Conservation (phyloP, 2,113 vertebrate species). For the Macquaria ambigua region DNA sequence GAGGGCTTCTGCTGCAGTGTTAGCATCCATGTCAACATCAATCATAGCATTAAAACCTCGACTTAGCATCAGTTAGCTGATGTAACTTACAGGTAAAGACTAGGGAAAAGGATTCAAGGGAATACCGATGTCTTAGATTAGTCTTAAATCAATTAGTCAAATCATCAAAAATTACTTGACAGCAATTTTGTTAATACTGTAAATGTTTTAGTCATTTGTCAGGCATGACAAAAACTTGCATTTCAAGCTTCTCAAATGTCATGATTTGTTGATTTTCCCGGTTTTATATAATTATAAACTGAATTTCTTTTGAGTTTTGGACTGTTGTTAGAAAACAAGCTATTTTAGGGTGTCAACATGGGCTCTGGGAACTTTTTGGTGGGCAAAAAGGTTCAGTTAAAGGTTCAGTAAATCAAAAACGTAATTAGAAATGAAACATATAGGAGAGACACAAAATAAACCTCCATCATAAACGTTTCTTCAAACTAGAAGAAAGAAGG, state of each 20-base stretch:
- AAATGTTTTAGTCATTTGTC: no score
- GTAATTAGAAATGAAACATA: no score
- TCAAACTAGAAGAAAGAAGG: neutral
- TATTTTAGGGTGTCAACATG: neutral
- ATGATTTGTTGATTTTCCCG: no score
- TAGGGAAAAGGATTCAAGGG: neutral
- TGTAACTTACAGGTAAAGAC: neutral
- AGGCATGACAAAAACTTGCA: neutral
- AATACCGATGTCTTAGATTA: neutral
- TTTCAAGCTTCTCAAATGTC: no score
- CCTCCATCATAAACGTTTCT: neutral
- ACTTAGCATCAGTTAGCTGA: neutral
- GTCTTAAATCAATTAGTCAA: no score
- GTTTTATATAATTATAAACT: no score
- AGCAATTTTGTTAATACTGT: no score
- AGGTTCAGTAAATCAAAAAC: no score
- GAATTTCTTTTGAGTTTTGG: no score
- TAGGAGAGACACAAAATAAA: neutral
- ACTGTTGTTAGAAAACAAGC: neutral
- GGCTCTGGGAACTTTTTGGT: neutral
- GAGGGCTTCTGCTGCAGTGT: neutral
- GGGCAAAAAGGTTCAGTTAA: no score
- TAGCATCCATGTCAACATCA: neutral
- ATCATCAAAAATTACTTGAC: no score
- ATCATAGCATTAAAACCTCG: no score